Percentiles rank a stretch among this genome's conserved stretches.
Conservation (phyloP, 92 coral and sea anemone species). For the Phenganax stokvisi region DNA sequence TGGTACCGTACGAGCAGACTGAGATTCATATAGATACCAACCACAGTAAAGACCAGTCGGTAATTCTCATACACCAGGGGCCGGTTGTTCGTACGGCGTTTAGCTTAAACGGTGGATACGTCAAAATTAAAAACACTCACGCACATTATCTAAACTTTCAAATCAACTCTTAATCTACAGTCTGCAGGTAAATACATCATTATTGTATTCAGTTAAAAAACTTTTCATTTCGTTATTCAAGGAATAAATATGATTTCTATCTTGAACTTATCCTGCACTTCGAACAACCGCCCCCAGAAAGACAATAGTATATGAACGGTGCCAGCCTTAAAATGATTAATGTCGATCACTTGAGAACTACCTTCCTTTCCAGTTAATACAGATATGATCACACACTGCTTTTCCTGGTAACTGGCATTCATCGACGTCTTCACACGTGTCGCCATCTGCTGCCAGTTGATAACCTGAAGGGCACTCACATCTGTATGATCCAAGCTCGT, state of each 20-base stretch:
- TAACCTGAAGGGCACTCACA: constrained; percentile 69
- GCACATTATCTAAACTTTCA: no score
- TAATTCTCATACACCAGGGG: neutral
- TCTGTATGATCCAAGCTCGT: constrained; percentile 65
- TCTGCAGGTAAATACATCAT: neutral
- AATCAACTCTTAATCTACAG: no score
- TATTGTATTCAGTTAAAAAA: neutral
- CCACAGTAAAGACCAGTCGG: neutral
- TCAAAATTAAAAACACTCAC: no score
- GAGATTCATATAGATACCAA: neutral
- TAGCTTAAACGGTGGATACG: no score
- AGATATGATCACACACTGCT: constrained; percentile 45
- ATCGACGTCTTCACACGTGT: constrained; percentile 46
- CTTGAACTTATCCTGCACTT: no score
- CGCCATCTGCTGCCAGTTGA: constrained; percentile 42
- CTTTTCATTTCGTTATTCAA: neutral
- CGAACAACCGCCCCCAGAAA: no score
- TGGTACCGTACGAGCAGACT: neutral
- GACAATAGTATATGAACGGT: neutral
- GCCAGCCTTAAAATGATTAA: neutral
- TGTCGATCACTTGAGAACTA: constrained; percentile 4
- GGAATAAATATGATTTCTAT: neutral
- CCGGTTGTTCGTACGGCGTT: no score
- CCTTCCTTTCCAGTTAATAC: constrained; percentile 47
- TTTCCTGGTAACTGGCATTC: constrained; percentile 39